These are phyloP conservation scores for Scelioninae gen. 1 DNA, from an alignment of 2,888 invertebrate genomes.

Conservation along the genomic window DNA sequence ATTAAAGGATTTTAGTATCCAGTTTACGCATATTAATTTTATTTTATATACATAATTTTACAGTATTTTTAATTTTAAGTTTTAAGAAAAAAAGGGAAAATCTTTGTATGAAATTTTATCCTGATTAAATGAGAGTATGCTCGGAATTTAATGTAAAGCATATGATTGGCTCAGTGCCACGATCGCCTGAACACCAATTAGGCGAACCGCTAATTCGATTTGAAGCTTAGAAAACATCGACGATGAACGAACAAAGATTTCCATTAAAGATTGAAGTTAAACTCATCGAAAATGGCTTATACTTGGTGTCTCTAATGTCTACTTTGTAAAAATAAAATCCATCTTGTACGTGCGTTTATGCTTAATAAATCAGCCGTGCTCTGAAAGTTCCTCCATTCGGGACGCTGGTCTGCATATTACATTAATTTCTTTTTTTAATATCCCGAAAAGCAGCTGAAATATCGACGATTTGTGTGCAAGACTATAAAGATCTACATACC, in stretches of 20 bases:
- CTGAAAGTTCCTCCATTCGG: not conserved
- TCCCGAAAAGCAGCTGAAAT: not conserved
- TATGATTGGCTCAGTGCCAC: constrained; percentile 30
- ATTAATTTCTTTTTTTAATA: constrained; percentile 12
- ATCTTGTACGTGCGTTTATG: constrained; percentile 5
- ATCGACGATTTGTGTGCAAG: constrained; percentile 1
- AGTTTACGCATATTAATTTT: no score
- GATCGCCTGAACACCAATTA: constrained; percentile 27
- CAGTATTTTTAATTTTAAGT: no score
- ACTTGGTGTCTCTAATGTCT: not conserved
- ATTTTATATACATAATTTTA: no score
- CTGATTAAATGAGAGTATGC: no score
- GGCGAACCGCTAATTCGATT: constrained; percentile 4
- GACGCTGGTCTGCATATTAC: not conserved
- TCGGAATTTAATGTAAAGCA: constrained; percentile 19
- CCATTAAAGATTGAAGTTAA: not conserved
- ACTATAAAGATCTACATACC: not conserved
- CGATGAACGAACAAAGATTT: not conserved
- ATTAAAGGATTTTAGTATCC: no score
- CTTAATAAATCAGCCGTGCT: not conserved
- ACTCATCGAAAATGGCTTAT: not conserved
- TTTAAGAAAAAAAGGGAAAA: no score
- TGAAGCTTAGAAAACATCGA: not conserved
- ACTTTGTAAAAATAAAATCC: constrained; percentile 6
- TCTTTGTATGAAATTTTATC: no score